phyloP scores from a whole-genome alignment of 2,797 vertebrate genomes.

The Acanthis flammea region DNA sequence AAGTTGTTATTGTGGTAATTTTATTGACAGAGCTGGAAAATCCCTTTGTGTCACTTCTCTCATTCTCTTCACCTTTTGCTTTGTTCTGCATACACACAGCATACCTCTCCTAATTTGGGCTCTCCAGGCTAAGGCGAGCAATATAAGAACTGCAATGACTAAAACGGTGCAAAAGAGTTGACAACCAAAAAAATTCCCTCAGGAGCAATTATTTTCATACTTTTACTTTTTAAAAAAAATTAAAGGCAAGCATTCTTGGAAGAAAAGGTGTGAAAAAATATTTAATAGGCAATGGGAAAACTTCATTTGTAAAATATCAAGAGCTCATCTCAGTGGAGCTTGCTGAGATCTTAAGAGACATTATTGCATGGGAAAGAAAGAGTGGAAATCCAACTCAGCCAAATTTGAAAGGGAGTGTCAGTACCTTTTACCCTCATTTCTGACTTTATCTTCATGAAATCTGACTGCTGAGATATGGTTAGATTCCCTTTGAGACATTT shows the following conservation, averaged over 20 bases:
- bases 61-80: conserved; percentile 39
- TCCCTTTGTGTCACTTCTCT: conserved; percentile 52
- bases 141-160: not conserved
- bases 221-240: not conserved
- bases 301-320: not conserved
- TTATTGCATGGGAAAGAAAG: not conserved
- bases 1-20: conserved; percentile 53
- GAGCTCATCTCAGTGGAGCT: not conserved
- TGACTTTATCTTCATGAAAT: not conserved
- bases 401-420: not conserved
- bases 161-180: not conserved
- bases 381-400: not conserved
- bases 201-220: not conserved
- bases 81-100: not conserved
- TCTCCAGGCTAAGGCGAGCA: not conserved
- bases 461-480: not conserved
- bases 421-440: not conserved
- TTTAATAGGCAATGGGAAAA: not conserved
- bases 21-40: conserved; percentile 61
- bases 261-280: not conserved
- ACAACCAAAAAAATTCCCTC: not conserved
- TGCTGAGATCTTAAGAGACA: not conserved
- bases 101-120: not conserved
- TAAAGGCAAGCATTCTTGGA: not conserved
- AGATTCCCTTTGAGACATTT: not conserved